Percentiles rank a stretch among this genome's conserved stretches.
Evolutionary conservation across 2,888 invertebrate species (phyloP).

Genomic region (Seira ritae): DNA sequence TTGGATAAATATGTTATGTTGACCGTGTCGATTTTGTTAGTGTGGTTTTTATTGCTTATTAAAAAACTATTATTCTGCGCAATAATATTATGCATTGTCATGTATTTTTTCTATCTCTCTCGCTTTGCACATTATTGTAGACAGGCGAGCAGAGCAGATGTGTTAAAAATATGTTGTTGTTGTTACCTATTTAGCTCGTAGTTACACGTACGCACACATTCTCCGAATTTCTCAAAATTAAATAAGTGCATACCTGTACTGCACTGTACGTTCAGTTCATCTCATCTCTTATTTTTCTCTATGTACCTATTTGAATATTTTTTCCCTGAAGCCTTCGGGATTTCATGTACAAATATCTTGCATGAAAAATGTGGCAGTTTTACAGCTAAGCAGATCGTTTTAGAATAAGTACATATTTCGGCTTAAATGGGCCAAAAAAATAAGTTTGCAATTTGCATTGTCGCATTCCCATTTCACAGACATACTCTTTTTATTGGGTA

Average conservation of each 20-base stretch:
- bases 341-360: background rate
- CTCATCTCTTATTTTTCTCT: too few species aligned
- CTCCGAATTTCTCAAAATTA: too few species aligned
- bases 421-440: background rate
- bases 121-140: constrained; percentile 28
- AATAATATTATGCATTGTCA: constrained; percentile 59
- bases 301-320: too few species aligned
- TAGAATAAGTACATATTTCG: background rate
- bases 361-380: constrained; percentile 3
- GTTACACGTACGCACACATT: too few species aligned
- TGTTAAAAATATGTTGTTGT: background rate
- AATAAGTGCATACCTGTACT: too few species aligned
- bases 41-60: constrained; percentile 25
- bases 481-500: too few species aligned
- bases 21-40: background rate
- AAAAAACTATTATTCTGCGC: constrained; percentile 45
- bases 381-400: background rate
- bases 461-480: background rate
- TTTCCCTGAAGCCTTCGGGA: too few species aligned
- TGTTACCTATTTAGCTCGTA: too few species aligned
- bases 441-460: background rate
- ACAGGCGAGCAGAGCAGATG: constrained; percentile 33
- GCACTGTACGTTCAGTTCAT: too few species aligned
- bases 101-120: constrained; percentile 16
- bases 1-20: too few species aligned